Percentiles rank a stretch among this genome's conserved stretches.
phyloP scores from a whole-genome alignment of 2,113 vertebrate genomes.

The human region DNA sequence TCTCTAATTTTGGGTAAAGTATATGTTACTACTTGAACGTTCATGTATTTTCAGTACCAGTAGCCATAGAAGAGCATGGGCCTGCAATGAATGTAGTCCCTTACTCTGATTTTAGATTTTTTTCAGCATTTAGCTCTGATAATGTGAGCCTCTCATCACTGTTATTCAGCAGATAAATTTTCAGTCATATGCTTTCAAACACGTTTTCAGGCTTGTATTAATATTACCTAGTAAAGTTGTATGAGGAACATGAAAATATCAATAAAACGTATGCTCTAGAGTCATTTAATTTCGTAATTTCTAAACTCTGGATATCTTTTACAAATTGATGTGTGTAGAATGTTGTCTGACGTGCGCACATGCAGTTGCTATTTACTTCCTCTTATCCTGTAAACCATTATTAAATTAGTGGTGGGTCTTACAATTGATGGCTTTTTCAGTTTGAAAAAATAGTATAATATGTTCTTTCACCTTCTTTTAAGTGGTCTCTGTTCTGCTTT shows the following conservation, averaged over 20 bases:
- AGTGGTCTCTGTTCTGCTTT: not conserved
- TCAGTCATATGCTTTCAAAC: not conserved
- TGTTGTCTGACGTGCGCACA: not conserved
- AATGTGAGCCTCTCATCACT: not conserved
- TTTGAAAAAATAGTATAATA: constrained; percentile 1
- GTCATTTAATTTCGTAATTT: not conserved
- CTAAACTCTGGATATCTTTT: not conserved
- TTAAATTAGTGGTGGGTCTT: not conserved
- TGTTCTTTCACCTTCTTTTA: not conserved
- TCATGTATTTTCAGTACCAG: not conserved
- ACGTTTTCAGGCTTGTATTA: not conserved
- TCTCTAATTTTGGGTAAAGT: constrained; percentile 6
- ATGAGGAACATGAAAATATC: not conserved
- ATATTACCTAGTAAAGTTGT: not conserved
- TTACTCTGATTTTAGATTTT: not conserved
- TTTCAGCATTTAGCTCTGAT: constrained; percentile 6
- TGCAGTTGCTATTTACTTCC: not conserved
- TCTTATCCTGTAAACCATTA: not conserved
- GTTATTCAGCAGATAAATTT: not conserved
- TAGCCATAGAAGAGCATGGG: not conserved
- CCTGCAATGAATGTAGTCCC: not conserved
- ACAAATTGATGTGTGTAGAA: not conserved
- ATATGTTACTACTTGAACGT: not conserved
- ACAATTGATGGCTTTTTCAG: not conserved
- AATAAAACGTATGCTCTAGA: not conserved